Evolutionary conservation across 2,113 vertebrate genomes (phyloP), one percentile per base, ranked within the genome.

Genomic region (Lepus americanus): DNA sequence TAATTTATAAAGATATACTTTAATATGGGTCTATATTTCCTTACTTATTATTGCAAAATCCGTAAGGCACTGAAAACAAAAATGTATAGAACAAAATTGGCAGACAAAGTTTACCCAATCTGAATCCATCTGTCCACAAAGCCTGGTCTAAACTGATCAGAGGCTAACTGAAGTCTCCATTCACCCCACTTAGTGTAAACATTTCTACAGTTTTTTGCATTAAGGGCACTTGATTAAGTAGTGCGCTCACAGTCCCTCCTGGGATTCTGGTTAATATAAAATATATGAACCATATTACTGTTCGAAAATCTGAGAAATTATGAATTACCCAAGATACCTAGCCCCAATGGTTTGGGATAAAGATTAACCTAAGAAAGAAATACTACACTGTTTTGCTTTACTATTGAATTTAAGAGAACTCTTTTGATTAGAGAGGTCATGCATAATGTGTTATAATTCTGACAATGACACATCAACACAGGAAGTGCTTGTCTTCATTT

Each of bases 181-280:
- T 55, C 33, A 36, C 33, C 9, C 39, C 14, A 49, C 33, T 81
- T 69, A 25, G 73, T 89, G 33, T 69, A 44, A 76, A 55, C 8
- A 83, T 93, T 95, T 90, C 91, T 80, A 79, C n/a, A 86, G 89
- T 96, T 94, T 76, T 64, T 3, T 85, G 29, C 36, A 95, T 61
- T 44, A 83, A 92, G 83, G 49, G 6, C 31, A 94, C 59, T 76
- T 94, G 44, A 94, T 77, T 67, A 81, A 67, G 49, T 89, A 53
- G 33, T 79, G 7, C 53, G 20, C 69, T 29, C 29, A 36, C 55
- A 84, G 27, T 69, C 27, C 69, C 25, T 79, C 77, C 20, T 69
- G 64, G 36, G 29, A 25, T 76, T 2, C 70, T 90, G 49, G 19
- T n/a, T 70, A 85, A 83, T 53, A 87, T 82, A 66, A 92, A 78